Conservation (phyloP, 2,113 vertebrate genomes). For the Chunga burmeisteri region DNA sequence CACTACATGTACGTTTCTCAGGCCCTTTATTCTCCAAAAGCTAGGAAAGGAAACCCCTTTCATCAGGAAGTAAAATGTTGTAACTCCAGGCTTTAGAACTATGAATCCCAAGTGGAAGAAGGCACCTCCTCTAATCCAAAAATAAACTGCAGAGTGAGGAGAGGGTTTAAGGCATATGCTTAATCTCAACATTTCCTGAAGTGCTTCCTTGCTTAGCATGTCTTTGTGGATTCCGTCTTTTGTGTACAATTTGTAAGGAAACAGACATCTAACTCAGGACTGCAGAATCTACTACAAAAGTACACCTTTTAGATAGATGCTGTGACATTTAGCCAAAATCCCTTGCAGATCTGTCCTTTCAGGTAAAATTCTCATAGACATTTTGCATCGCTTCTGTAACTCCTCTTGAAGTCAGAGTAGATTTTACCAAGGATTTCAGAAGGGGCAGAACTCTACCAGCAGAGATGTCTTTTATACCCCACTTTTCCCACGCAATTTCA, state of each 20-base stretch:
- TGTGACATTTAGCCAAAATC: neutral
- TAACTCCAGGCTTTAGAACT: neutral
- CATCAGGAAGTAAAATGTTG: neutral
- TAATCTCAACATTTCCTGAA: neutral
- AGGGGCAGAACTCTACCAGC: neutral
- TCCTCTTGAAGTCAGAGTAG: neutral
- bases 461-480: neutral
- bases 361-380: neutral
- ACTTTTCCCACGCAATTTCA: neutral
- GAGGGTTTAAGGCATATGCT: neutral
- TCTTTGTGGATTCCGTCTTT: neutral
- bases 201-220: neutral
- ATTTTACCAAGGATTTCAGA: neutral
- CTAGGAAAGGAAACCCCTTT: neutral
- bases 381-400: rapidly evolving
- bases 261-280: neutral
- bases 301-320: neutral
- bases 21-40: neutral
- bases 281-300: neutral
- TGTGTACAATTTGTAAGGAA: neutral
- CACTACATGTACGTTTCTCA: neutral
- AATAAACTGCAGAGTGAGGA: neutral
- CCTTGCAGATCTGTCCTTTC: neutral
- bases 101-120: neutral
- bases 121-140: neutral